These are phyloP conservation scores for Pristionchus entomophagus DNA, from an alignment of 2,888 invertebrate genomes.

Conservation along the genomic window DNA sequence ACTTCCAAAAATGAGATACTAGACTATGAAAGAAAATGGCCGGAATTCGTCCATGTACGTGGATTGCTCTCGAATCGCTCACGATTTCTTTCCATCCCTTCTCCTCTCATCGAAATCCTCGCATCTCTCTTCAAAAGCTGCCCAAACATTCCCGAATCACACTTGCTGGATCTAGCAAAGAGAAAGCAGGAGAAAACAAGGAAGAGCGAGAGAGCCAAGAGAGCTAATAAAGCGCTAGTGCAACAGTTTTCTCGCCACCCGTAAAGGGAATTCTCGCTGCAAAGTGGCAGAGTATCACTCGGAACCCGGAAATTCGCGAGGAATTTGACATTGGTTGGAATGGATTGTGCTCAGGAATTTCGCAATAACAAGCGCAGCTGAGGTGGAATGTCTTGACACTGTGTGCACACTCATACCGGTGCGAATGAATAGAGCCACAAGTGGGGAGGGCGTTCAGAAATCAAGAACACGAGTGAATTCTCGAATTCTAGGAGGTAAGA, in stretches of 20 bases:
- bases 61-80: not conserved
- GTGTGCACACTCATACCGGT: not conserved
- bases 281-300: not conserved
- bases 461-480: not conserved
- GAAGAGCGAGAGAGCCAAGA: not conserved
- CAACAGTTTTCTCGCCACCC: not conserved
- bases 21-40: not conserved
- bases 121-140: constrained; percentile 12
- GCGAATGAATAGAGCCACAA: not conserved
- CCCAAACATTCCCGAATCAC: constrained; percentile 25
- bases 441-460: too few species aligned
- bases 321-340: constrained; percentile 18
- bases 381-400: not conserved
- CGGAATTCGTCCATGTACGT: not conserved
- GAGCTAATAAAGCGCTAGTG: constrained; percentile 21
- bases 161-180: not conserved
- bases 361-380: not conserved
- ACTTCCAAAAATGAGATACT: not conserved
- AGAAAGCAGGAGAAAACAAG: not conserved
- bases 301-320: not conserved
- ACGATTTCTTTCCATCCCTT: not conserved
- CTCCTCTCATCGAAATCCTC: not conserved
- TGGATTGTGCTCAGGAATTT: not conserved
- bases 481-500: too few species aligned
- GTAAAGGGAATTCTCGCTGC: constrained; percentile 15